These are phyloP conservation scores for Phalanger gymnotis DNA, from an alignment of 2,797 vertebrate genomes.

Conservation along the genomic window DNA sequence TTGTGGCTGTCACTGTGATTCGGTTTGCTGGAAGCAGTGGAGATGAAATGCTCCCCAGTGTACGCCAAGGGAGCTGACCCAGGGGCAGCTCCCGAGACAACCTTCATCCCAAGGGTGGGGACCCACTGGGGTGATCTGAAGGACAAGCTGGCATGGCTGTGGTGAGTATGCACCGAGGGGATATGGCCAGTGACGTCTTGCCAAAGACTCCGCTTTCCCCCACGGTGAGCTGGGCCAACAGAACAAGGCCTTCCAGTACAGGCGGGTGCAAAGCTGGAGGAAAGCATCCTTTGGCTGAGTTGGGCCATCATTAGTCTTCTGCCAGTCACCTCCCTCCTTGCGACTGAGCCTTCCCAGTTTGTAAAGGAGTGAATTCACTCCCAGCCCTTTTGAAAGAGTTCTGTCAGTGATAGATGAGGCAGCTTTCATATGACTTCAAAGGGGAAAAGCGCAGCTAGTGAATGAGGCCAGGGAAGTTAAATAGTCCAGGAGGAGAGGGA, in stretches of 20 bases:
- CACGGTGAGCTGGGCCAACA: constrained; percentile 32
- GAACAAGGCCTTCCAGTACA: constrained; percentile 29
- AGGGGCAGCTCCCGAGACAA: fast-evolving
- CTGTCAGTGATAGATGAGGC: constrained; percentile 97
- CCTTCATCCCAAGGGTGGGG: constrained; percentile 46
- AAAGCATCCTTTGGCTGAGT: constrained; percentile 76
- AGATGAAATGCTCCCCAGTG: constrained; percentile 48
- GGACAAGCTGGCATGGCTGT: constrained; percentile 38
- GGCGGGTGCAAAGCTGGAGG: constrained; percentile 54
- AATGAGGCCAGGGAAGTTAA: constrained; percentile 78
- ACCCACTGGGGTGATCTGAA: background rate
- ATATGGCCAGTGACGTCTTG: constrained; percentile 56
- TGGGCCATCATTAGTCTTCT: constrained; percentile 71
- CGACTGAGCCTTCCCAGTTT: constrained; percentile 80
- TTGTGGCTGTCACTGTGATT: constrained; percentile 34
- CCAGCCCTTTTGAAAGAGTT: constrained; percentile 75
- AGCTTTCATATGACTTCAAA: constrained; percentile 95
- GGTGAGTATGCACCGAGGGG: constrained; percentile 71
- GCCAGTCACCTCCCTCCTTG: constrained; percentile 56
- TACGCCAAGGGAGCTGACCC: background rate
- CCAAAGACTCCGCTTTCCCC: constrained; percentile 67
- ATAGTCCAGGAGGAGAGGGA: constrained; percentile 81
- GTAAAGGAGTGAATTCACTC: constrained; percentile 81
- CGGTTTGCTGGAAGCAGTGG: constrained; percentile 53
- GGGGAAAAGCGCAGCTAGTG: constrained; percentile 67